Evolutionary conservation across 2,888 invertebrate genomes (phyloP).

Genomic region (Caenorhabditis zanzibari): DNA sequence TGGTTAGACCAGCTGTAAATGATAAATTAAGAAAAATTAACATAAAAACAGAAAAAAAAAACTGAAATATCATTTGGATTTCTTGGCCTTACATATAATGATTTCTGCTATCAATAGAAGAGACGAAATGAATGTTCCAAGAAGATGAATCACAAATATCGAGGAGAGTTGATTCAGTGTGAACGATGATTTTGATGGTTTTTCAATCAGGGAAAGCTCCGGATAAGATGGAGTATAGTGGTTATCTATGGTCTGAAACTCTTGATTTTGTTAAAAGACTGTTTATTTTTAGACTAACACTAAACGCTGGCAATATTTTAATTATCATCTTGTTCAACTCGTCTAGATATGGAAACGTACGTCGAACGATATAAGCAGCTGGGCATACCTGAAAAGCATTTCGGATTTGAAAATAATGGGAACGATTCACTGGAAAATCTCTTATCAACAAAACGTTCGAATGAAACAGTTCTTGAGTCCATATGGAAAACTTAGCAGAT

Average conservation of each 20-base stretch:
- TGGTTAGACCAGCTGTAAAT: slow-evolving; percentile 15
- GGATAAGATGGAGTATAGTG: slow-evolving; percentile 66
- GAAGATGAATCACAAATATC: slow-evolving; percentile 60
- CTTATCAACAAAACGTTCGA: slow-evolving; percentile 60
- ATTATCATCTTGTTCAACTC: slow-evolving; percentile 62
- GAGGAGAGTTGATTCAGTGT: slow-evolving; percentile 63
- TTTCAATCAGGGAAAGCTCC: slow-evolving; percentile 45
- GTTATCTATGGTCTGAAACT: slow-evolving; percentile 62
- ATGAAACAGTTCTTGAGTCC: slow-evolving; percentile 62
- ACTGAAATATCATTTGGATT: no score
- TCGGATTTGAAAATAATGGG: no score
- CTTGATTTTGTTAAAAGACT: not conserved
- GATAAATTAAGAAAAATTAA: not conserved
- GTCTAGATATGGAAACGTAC: slow-evolving; percentile 43
- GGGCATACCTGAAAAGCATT: slow-evolving; percentile 53
- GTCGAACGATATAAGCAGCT: slow-evolving; percentile 58
- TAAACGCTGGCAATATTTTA: slow-evolving; percentile 57
- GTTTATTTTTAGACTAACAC: slow-evolving; percentile 6
- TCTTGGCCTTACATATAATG: slow-evolving; percentile 25
- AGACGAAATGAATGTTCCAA: slow-evolving; percentile 41
- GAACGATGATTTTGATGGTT: slow-evolving; percentile 58
- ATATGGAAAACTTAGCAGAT: slow-evolving; percentile 58
- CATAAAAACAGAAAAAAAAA: no score
- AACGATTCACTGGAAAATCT: slow-evolving; percentile 52
- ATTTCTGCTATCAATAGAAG: slow-evolving; percentile 53